Base-by-base conservation (phyloP, 2,888 invertebrate genomes). In the Perdita meconis region DNA sequence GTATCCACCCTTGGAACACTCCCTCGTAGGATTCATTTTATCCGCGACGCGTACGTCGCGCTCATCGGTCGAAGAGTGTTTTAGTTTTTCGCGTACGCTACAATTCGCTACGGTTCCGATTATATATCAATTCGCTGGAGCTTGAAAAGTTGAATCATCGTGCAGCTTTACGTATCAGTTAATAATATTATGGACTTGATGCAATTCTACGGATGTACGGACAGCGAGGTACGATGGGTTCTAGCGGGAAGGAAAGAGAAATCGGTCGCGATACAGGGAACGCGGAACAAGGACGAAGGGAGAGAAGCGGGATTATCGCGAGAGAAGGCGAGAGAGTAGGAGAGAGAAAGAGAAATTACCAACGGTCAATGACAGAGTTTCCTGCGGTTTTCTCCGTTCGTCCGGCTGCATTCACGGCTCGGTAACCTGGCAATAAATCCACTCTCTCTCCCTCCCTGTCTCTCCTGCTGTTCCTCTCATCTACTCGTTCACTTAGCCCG, bases 301-400 rank as follows among this genome's bases (percentile, higher is more conserved):
- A 51, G 47, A 51, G 16, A 16, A 34, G 61, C 44, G 53, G 47
- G 60, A 51, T 36, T 30, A 50, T 50, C 38, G 24, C 50, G 66
- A 69, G 60, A 60, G 19, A 26, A 61, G 68, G 38, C 22, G 30
- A 22, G n/a, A 8, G 57, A 38, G 50, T 13, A n/a, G n/a, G 36
- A 8, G 59, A 16, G 69, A 69, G 57, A 72, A 63, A 69, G 71
- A 73, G 82, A 83, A 87, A 84, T 87, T 83, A 88, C 86, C 78
- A 78, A 83, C 85, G 85, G 75, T 83, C 82, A 86, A 86, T 86
- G 87, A 86, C 86, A 81, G 82, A 84, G 85, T 82, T 85, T 88
- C 85, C 85, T 85, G 87, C 75, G 87, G 84, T 86, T 88, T 86
- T 88, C 87, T 87, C 82, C 84, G 82, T 82, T 85, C 85, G 82